Evolutionary conservation across 2,888 invertebrate genomes (phyloP).

Genomic region (Pycnomerus fuliginosus): DNA sequence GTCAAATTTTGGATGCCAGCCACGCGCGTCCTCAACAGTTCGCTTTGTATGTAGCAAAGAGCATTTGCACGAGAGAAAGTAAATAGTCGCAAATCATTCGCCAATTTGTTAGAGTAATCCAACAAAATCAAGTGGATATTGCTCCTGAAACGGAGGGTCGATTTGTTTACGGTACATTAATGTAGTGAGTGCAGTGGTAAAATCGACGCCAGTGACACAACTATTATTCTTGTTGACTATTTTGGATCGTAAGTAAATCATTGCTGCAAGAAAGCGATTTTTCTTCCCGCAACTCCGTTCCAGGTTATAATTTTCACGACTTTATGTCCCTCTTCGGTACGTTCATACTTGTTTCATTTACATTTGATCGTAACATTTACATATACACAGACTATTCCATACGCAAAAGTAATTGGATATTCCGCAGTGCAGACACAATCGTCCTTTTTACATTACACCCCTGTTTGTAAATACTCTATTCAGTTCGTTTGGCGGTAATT

Average conservation of each 20-base stretch:
- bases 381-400: constrained; percentile 8
- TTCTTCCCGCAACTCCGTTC: constrained; percentile 1
- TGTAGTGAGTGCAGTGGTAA: constrained; percentile 17
- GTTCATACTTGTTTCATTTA: constrained; percentile 20
- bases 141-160: constrained; percentile 26
- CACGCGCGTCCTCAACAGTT: constrained; percentile 15
- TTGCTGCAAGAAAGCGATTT: constrained; percentile 3
- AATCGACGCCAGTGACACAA: constrained; percentile 12
- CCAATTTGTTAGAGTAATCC: constrained; percentile 33
- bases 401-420: constrained; percentile 14
- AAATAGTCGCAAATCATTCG: constrained; percentile 32
- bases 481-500: too few species aligned
- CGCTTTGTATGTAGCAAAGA: constrained; percentile 15
- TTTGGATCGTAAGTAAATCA: constrained; percentile 11
- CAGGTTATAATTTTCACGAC: constrained; percentile 11
- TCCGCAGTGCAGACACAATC: too few species aligned
- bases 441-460: too few species aligned
- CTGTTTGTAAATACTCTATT: too few species aligned
- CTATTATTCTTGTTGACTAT: constrained; percentile 12
- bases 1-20: constrained; percentile 9
- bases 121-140: constrained; percentile 27
- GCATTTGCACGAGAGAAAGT: constrained; percentile 26
- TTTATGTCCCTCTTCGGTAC: constrained; percentile 22
- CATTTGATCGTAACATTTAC: constrained; percentile 15
- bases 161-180: constrained; percentile 30